These are phyloP conservation scores for Napeogenes sylphis DNA, from an alignment of 2,888 invertebrate species.

Conservation along the genomic window DNA sequence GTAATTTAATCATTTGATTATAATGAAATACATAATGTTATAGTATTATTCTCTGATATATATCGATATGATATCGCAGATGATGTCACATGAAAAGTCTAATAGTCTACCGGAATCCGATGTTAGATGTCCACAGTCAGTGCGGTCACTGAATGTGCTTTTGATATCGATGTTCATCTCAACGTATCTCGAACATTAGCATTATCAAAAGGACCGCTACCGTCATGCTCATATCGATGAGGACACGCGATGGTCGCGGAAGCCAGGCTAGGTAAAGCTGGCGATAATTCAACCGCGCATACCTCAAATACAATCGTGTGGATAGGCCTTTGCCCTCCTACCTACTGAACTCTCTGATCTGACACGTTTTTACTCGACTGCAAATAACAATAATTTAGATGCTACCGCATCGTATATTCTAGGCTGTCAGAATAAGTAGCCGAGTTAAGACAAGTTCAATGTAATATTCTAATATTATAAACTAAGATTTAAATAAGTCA, in stretches of 20 bases:
- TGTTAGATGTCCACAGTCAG: slow-evolving; percentile 59
- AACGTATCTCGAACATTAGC: slow-evolving; percentile 70
- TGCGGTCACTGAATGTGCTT: slow-evolving; percentile 65
- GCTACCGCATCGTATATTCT: slow-evolving; percentile 5
- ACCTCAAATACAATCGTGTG: slow-evolving; percentile 67
- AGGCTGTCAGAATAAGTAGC: slow-evolving; percentile 2
- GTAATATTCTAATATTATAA: slow-evolving; percentile 3
- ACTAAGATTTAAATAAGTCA: slow-evolving; percentile 2
- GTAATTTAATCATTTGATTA: too few relatives aligned
- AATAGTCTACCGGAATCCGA: slow-evolving; percentile 52
- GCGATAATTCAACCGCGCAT: slow-evolving; percentile 71
- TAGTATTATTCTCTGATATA: too few relatives aligned
- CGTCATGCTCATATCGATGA: slow-evolving; percentile 68
- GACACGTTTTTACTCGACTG: slow-evolving; percentile 15
- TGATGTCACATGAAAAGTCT: too few relatives aligned
- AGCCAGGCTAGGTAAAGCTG: slow-evolving; percentile 61
- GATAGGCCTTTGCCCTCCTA: slow-evolving; percentile 52
- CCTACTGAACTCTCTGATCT: slow-evolving; percentile 23
- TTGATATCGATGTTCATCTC: slow-evolving; percentile 55
- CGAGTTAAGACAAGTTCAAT: background rate
- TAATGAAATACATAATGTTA: too few relatives aligned
- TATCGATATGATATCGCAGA: too few relatives aligned
- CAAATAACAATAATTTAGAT: slow-evolving; percentile 9
- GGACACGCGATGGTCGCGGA: slow-evolving; percentile 66
- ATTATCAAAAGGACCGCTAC: slow-evolving; percentile 74